Base-by-base conservation (phyloP, 2,113 vertebrate species). In the Paradoxurus hermaphroditus region DNA sequence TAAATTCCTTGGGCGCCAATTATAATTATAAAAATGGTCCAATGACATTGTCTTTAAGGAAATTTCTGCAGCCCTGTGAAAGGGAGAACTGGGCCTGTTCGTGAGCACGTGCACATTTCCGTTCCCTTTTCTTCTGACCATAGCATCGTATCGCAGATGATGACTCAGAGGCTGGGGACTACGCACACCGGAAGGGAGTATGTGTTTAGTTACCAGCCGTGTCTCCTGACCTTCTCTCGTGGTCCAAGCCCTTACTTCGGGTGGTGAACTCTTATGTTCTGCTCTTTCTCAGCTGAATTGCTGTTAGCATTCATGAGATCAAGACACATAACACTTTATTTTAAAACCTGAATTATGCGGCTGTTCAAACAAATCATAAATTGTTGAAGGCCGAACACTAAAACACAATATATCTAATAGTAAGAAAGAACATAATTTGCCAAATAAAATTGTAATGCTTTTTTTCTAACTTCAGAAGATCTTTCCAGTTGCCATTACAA, bases 311-410 rank as follows among this genome's bases (percentile, higher is more conserved):
- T 89, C 96, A 3, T 77, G 83, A 97, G 85, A 92, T 85, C 53
- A 91, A 86, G 79, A 96, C 91, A 25, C 88, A 29, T 81, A 75
- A 75, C 93, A 85, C 92, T 91, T 95, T 96, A 72, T 98, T 97
- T 92, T 96, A 95, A 90, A 97, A 93, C 11, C 89, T 97, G 97
- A 96, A 96, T 97, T 97, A 97, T 98, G 98, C 96, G 97, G 67
- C 79, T 97, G 78, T 97, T 94, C 90, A 98, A 98, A 96, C 96
- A 98, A 98, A 95, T 97, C 90, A 51, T 70, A 97, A 97, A 97
- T 84, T 89, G 97, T 75, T 63, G 86, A 86, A 90, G 97, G 68
- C 73, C 88, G 73, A 56, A 97, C 86, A 90, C 18, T 51, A 86
- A 77, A 91, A 89, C 85, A 79, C 59, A 87, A 81, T 95, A 94